Evolutionary conservation across 1,140 invertebrate genomes (phyloP).

Genomic region (Delia radicum): DNA sequence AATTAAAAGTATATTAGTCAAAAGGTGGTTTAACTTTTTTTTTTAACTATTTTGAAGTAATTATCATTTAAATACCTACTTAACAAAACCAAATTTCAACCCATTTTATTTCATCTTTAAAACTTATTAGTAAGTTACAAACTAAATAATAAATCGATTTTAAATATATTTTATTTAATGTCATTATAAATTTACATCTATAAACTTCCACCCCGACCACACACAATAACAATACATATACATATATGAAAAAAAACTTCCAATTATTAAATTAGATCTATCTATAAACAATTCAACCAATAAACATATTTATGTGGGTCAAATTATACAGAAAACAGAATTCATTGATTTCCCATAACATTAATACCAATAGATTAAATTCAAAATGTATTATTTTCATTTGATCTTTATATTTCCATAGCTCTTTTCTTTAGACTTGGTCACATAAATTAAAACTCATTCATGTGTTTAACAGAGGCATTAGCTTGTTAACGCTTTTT

Average conservation of each 20-base stretch:
- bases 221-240: neutral
- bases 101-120: too few relatives aligned
- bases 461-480: neutral
- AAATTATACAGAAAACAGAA: neutral
- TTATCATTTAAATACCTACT: too few relatives aligned
- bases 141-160: neutral
- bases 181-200: neutral
- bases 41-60: too few relatives aligned
- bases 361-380: neutral
- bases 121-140: too few relatives aligned
- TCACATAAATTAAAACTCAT: neutral
- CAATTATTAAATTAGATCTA: neutral
- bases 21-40: too few relatives aligned
- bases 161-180: neutral
- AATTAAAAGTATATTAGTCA: too few relatives aligned
- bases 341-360: neutral
- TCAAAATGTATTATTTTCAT: neutral
- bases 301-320: neutral
- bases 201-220: neutral
- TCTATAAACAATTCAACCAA: neutral
- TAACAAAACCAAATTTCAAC: too few relatives aligned
- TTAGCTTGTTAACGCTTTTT: neutral
- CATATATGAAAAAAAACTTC: neutral
- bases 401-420: neutral
- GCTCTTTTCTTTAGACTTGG: neutral